Evolutionary conservation across 2,888 invertebrate species (phyloP).

Genomic region (Hypercompe scribonia): DNA sequence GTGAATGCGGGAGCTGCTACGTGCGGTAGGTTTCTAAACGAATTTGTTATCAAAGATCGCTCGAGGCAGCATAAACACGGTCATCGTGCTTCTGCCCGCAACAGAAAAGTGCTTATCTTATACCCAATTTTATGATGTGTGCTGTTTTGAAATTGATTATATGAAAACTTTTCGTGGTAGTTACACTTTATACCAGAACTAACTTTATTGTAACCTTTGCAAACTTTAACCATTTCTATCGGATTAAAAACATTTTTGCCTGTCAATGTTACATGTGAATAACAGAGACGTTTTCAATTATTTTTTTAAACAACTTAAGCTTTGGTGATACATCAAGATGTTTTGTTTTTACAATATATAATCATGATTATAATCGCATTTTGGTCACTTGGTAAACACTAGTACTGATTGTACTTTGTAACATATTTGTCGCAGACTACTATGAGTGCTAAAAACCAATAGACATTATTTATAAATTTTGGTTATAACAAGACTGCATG

Average conservation of each 20-base stretch:
- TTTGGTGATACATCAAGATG: too few species aligned
- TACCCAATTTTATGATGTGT: not conserved
- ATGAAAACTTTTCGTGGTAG: not conserved
- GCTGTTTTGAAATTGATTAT: not conserved
- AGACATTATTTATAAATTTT: not conserved
- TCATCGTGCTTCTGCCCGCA: conserved; percentile 36
- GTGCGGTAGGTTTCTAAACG: conserved; percentile 79
- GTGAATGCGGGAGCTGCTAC: conserved; percentile 71
- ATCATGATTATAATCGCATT: not conserved
- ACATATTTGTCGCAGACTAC: too few species aligned
- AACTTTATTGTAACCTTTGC: not conserved
- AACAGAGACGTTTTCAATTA: too few species aligned
- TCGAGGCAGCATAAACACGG: conserved; percentile 61
- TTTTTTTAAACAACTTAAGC: too few species aligned
- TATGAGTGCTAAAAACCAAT: too few species aligned
- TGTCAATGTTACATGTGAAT: not conserved
- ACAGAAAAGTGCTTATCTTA: not conserved
- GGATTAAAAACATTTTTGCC: not conserved
- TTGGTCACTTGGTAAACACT: not conserved
- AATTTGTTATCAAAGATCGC: conserved; percentile 83
- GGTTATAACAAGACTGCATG: not conserved
- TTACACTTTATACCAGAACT: not conserved
- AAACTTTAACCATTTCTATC: not conserved
- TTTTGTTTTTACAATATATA: too few species aligned
- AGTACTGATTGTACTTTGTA: not conserved